Conservation (phyloP, 2,113 vertebrate genomes). For the Centropristis striata region DNA sequence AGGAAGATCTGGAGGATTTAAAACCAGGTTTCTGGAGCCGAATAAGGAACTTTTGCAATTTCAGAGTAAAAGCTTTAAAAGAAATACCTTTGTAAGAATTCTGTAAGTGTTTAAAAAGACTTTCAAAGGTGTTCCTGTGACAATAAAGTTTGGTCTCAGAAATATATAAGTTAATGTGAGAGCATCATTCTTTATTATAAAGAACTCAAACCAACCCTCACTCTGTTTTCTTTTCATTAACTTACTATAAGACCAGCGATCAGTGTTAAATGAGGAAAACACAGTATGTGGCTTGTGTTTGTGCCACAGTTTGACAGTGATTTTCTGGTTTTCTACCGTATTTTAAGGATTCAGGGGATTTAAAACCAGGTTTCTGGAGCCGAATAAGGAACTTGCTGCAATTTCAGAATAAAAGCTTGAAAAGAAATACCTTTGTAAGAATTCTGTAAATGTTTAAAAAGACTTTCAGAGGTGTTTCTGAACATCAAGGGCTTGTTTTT, state of each 20-base stretch:
- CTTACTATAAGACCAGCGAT: too few relatives aligned
- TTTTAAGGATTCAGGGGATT: neutral
- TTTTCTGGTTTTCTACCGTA: neutral
- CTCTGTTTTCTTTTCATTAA: too few relatives aligned
- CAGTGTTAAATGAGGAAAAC: too few relatives aligned
- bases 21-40: neutral
- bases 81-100: neutral
- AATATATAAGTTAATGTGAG: too few relatives aligned
- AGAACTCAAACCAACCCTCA: too few relatives aligned
- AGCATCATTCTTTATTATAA: too few relatives aligned
- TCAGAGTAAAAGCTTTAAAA: neutral
- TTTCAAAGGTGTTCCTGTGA: neutral
- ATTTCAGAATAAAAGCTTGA: neutral
- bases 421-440: neutral
- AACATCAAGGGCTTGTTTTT: neutral
- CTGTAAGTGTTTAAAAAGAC: neutral
- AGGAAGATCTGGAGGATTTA: neutral
- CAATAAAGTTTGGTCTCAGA: too few relatives aligned
- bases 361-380: neutral
- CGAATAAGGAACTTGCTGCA: neutral
- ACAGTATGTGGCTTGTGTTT: too few relatives aligned
- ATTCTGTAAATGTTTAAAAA: neutral
- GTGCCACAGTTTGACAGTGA: neutral
- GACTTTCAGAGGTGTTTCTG: neutral
- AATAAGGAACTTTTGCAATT: neutral